Base-by-base conservation (phyloP, 1,140 invertebrate genomes). In the Rhopalosiphum padi region DNA sequence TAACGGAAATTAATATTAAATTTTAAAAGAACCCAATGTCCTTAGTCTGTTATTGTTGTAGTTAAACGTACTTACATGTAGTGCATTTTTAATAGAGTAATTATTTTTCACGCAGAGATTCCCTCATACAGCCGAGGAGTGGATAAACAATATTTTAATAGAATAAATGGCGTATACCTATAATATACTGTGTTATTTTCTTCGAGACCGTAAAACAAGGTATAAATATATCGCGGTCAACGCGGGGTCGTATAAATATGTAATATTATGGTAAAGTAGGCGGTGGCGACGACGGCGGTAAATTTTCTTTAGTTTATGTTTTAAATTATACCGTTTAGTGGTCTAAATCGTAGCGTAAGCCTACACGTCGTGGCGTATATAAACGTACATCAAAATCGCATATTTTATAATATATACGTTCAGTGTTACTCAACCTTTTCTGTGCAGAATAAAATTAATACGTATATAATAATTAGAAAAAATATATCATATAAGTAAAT, bases 291-390 rank as follows among this genome's bases (percentile, higher is more conserved):
- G 25, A 46, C 22, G 35, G 35, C n/a, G 88, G 51, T 55, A 89
- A 41, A 89, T 89, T 53, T 30, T 51, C n/a, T 89, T 89, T 51
- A 9, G 30, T 35, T 37, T 35, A 51, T 48, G 22, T 89, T 89
- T 89, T 35, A 37, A 89, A 53, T 35, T 43, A 89, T 37, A 89
- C 53, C 48, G 48, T 51, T 89, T 89, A 88, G 46, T 46, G 43
- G 48, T 51, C 87, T 35, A 23, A 89, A 37, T n/a, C 25, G 18
- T 48, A 25, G 22, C 82, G 6, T 87, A n/a, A 46, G 30, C 43
- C 41, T 85, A 15, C 83, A 25, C 37, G 37, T 37, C 37, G 41
- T 4, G 37, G 43, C 37, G 23, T 25, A n/a, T n/a, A 68, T 37
- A 85, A 2, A n/a, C 23, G 41, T 85, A 25, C 7, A 30, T 77